A percentile compares a stretch with the other conserved stretches of the same genome.
Evolutionary conservation across 2,113 vertebrate genomes (phyloP).

Genomic region (Mixornis gularis): DNA sequence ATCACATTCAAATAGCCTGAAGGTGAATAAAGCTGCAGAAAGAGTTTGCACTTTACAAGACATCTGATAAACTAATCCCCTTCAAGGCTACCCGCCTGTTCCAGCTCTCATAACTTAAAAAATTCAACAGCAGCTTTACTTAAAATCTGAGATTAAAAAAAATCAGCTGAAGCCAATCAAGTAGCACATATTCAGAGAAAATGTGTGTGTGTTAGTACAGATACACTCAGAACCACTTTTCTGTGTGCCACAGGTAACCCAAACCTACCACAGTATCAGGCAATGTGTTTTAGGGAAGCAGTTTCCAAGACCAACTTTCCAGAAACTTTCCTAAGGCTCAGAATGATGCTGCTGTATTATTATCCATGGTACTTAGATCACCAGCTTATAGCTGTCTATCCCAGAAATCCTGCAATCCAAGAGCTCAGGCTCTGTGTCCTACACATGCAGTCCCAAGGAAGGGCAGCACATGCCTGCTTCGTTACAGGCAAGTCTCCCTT

Average conservation of each 20-base stretch:
- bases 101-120: neutral
- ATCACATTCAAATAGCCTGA: neutral
- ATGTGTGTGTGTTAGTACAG: neutral
- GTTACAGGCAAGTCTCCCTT: neutral
- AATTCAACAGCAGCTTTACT: neutral
- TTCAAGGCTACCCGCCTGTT: neutral
- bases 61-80: slow-evolving; percentile 30
- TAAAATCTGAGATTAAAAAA: neutral
- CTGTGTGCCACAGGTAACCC: neutral
- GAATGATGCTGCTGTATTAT: neutral
- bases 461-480: accelerated
- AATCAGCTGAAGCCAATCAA: neutral
- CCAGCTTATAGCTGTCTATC: neutral
- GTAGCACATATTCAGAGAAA: neutral
- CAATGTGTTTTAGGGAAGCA: neutral
- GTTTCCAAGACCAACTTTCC: neutral
- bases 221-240: neutral
- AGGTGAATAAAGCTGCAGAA: neutral
- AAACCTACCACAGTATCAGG: neutral
- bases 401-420: neutral
- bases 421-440: neutral
- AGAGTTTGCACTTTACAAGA: neutral
- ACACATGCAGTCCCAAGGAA: accelerated
- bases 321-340: neutral
- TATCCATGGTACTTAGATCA: accelerated